Evolutionary conservation across 2,888 invertebrate species (phyloP).

Genomic region (Cosmorhoe ocellata): DNA sequence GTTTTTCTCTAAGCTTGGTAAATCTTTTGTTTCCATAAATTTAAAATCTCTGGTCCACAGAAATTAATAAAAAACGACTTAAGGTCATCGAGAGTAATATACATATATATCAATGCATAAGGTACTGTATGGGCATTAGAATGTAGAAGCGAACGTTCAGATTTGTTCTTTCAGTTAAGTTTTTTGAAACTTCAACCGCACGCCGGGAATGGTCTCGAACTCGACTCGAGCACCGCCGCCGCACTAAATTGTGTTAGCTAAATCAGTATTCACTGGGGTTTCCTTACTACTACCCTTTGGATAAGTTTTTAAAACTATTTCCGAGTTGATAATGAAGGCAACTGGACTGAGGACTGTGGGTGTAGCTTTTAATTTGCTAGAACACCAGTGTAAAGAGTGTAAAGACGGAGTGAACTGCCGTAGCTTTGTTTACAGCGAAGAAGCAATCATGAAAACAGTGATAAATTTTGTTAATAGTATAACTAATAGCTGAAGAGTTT

Average conservation of each 20-base stretch:
- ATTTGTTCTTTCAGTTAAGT: conserved; percentile 1
- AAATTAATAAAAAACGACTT: too few relatives aligned
- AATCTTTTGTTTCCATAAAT: too few relatives aligned
- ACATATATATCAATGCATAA: too few relatives aligned
- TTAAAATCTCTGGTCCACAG: too few relatives aligned
- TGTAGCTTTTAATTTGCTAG: conserved; percentile 10
- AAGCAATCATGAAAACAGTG: too few relatives aligned
- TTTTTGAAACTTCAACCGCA: background rate
- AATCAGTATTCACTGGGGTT: conserved; percentile 10
- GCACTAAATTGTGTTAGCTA: conserved; percentile 4
- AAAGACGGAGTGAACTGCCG: background rate
- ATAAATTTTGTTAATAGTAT: too few relatives aligned
- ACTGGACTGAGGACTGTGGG: background rate
- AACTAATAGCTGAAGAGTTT: too few relatives aligned
- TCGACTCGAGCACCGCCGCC: background rate
- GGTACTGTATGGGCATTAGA: too few relatives aligned
- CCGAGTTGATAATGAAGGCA: background rate
- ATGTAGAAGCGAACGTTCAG: background rate
- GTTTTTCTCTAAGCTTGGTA: too few relatives aligned
- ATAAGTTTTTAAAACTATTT: conserved; percentile 6
- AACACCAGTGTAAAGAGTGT: background rate
- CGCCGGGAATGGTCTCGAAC: too few relatives aligned
- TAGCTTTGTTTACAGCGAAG: too few relatives aligned
- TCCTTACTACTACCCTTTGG: background rate
- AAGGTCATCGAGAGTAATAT: too few relatives aligned